These are phyloP conservation scores for Naja naja DNA, from an alignment of 2,113 vertebrate species.

Conservation along the genomic window DNA sequence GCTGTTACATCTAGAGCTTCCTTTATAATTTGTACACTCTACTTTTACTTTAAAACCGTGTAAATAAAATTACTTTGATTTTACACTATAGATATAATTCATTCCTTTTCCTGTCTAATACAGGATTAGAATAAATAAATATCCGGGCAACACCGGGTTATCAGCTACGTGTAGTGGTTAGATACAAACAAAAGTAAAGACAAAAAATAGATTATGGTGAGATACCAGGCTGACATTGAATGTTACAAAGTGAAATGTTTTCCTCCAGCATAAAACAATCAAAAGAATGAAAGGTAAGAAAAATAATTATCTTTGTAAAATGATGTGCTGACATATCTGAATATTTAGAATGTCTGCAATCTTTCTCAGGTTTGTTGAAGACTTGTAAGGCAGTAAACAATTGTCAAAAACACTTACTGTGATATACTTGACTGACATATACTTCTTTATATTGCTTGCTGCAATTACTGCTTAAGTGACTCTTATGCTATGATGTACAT, in stretches of 20 bases:
- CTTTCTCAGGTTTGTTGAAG: conserved; percentile 33
- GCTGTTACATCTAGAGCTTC: too few species aligned
- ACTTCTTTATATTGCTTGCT: conserved; percentile 39
- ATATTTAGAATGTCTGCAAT: neutral
- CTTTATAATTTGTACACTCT: too few species aligned
- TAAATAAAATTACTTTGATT: too few species aligned
- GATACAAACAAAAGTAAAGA: neutral
- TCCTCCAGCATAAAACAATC: conserved; percentile 15
- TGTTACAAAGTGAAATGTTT: neutral
- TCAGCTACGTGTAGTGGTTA: neutral
- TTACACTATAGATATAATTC: too few species aligned
- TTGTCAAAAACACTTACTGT: conserved; percentile 34
- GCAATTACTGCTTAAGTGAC: conserved; percentile 40
- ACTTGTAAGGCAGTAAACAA: conserved; percentile 26
- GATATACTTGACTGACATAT: conserved; percentile 1
- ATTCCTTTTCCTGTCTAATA: too few species aligned
- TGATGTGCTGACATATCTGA: conserved; percentile 10
- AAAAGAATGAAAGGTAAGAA: neutral
- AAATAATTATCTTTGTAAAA: conserved; percentile 30
- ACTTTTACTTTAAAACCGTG: too few species aligned
- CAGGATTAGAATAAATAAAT: too few species aligned
- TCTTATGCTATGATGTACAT: conserved; percentile 23
- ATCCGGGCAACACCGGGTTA: too few species aligned
- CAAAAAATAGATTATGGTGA: neutral
- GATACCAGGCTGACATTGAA: neutral